Conservation (phyloP, 2,888 invertebrate genomes). For the Tricholauxania praeusta region DNA sequence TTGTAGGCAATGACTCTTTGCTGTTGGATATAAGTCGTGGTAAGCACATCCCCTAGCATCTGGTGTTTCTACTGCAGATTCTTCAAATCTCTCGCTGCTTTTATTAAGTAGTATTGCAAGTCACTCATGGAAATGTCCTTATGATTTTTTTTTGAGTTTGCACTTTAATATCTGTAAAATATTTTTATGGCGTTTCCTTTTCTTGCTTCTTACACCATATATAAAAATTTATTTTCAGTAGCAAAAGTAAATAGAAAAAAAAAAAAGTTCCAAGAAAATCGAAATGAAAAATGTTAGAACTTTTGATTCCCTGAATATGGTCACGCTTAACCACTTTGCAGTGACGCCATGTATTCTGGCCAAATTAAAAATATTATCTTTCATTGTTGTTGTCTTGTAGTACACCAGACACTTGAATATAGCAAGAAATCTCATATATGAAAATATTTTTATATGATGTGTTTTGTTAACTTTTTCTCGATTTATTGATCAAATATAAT, state of each 20-base stretch:
- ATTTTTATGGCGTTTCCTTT: neutral
- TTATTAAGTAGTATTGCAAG: too few relatives aligned
- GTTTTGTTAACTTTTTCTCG: too few relatives aligned
- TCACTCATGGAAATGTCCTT: neutral
- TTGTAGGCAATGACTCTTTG: too few relatives aligned
- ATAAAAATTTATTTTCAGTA: neutral
- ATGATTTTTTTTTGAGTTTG: neutral
- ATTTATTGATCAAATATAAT: too few relatives aligned
- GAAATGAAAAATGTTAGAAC: conserved; percentile 39
- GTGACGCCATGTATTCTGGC: conserved; percentile 29
- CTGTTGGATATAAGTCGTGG: too few relatives aligned
- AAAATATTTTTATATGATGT: too few relatives aligned
- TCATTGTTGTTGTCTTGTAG: neutral
- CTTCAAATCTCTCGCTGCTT: too few relatives aligned
- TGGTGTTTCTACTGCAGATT: too few relatives aligned
- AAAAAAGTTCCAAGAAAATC: neutral
- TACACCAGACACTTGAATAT: neutral
- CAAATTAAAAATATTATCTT: conserved; percentile 23
- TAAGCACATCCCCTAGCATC: too few relatives aligned
- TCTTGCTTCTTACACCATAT: neutral
- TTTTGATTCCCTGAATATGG: conserved; percentile 41
- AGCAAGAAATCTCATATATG: too few relatives aligned
- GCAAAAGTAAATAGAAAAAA: neutral
- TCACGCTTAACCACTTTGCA: conserved; percentile 39
- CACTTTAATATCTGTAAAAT: neutral